Base-by-base conservation (phyloP, 2,888 invertebrate genomes). In the Drepanosiphum platanoidis region DNA sequence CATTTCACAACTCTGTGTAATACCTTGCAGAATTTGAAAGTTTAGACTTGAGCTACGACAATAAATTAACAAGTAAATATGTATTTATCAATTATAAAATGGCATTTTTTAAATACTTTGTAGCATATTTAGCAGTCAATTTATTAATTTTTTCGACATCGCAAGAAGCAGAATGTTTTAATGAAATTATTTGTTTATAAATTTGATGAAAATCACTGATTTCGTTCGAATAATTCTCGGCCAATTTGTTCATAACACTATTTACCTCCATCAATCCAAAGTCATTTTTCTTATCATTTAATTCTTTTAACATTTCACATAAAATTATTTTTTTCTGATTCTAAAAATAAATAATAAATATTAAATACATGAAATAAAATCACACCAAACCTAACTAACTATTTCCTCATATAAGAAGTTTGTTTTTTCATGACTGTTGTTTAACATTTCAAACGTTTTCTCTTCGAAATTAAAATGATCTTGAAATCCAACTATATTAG, bases 331-430 rank as follows among this genome's bases (percentile, higher is more conserved):
- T 66, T 75, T 75, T 68, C 0, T 68, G 52, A 36, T 52, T 22
- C 83, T 84, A 52, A 52, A 75, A 84, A 30, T 27, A 32, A 18
- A 36, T 36, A 78, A 32, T 32, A 64, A 61, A 39, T 27, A 64
- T 18, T 30, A 66, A 66, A 13, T 30, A 9, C 42, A 66, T 78
- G 42, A 18, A 8, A n/a, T 13, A 32, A 46, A 0, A 77, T 39
- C 5, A 30, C 18, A 32, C 13, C 8, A 34, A 34, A 42, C 46
- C 36, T 0, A 27, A 75, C 83, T 77, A 9, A 84, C 84, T 13
- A 77, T 77, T 30, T 77, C 52, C 11, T 52, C 52, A 30, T 84
- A 22, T 32, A 75, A 66, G 0, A 1, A 4, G 1, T 36, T 36
- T 36, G 34, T 68, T 58, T 39, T 30, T 1, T 68, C 30, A 0